A percentile compares a stretch with the other conserved stretches of the same genome.
Evolutionary conservation across 2,888 invertebrate species (phyloP).

Genomic region (Hydrotaea cyrtoneurina): DNA sequence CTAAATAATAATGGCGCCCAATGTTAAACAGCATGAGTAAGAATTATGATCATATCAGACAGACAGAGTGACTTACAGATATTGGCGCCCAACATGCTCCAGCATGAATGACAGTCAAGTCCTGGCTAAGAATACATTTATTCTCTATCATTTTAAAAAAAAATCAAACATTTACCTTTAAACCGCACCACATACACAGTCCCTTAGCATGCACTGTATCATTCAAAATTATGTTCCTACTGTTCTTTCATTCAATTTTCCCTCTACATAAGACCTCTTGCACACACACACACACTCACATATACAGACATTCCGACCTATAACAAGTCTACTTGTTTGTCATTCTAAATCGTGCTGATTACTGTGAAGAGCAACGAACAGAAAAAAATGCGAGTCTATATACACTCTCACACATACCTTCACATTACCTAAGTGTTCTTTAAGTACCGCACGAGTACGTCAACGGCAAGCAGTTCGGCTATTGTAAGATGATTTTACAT

Average conservation of each 20-base stretch:
- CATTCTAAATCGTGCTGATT: background rate
- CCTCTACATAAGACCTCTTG: background rate
- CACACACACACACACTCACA: background rate
- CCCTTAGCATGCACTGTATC: background rate
- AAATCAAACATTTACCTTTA: too few species aligned
- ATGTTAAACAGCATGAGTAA: too few species aligned
- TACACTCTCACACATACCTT: background rate
- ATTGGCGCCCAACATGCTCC: too few species aligned
- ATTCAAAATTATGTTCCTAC: background rate
- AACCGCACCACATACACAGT: too few species aligned
- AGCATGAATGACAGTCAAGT: too few species aligned
- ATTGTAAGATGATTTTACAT: background rate
- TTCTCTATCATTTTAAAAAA: too few species aligned
- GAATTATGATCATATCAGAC: too few species aligned
- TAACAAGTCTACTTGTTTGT: conserved; percentile 7
- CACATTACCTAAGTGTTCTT: background rate
- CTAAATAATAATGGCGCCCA: too few species aligned
- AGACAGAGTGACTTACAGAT: too few species aligned
- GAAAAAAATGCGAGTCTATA: background rate
- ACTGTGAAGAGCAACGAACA: background rate
- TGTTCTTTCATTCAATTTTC: conserved; percentile 3
- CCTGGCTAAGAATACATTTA: too few species aligned
- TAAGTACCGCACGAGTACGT: background rate
- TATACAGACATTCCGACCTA: too few species aligned
- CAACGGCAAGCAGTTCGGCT: background rate